Evolutionary conservation across 2,888 invertebrate species (phyloP).

Genomic region (Tridacna gigas): DNA sequence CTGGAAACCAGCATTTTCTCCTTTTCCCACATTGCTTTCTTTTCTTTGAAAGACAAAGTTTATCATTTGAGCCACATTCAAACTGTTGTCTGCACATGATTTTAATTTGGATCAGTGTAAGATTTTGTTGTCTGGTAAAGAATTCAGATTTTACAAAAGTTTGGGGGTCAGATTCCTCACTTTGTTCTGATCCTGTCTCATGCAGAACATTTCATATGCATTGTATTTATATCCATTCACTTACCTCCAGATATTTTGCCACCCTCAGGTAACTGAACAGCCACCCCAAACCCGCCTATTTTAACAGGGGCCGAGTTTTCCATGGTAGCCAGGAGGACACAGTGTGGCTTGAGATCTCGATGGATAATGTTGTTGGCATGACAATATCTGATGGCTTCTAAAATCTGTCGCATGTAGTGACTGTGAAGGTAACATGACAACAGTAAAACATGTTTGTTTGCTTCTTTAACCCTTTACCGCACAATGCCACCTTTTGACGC

Average conservation of each 20-base stretch:
- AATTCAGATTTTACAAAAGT: too few relatives aligned
- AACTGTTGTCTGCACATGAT: too few relatives aligned
- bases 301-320: conserved; percentile 99
- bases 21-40: not conserved
- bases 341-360: conserved; percentile 98
- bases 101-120: too few relatives aligned
- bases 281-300: conserved; percentile 98
- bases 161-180: too few relatives aligned
- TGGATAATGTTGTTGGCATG: conserved; percentile 99
- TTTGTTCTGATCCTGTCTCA: too few relatives aligned
- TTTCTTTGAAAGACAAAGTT: too few relatives aligned
- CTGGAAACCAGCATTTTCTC: not conserved
- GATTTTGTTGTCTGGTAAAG: too few relatives aligned
- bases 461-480: not conserved
- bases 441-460: too few relatives aligned
- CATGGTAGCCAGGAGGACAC: conserved; percentile 96
- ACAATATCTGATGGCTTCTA: conserved; percentile 98
- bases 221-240: conserved; percentile 1
- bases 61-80: too few relatives aligned
- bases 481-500: not conserved
- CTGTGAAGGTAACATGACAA: conserved; percentile 73
- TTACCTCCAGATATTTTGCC: conserved; percentile 84
- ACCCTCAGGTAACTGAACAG: conserved; percentile 90
- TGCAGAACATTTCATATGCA: too few relatives aligned
- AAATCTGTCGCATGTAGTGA: conserved; percentile 99